Evolutionary conservation across 1,140 invertebrate genomes (phyloP), one percentile per base, ranked within the genome.

Genomic region (Drosophila erecta): DNA sequence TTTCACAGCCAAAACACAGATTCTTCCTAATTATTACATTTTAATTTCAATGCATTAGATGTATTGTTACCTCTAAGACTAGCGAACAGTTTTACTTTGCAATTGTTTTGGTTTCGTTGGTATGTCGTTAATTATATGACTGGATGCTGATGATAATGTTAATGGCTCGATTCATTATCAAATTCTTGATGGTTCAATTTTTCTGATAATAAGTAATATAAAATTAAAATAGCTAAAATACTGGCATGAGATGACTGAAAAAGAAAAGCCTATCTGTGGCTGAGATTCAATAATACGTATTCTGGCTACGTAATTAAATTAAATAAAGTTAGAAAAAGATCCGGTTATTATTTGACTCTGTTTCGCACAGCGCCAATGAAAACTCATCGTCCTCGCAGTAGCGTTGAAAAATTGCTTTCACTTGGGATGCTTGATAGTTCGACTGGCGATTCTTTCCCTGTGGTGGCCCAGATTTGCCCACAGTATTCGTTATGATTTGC

Each of bases 1-100:
- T 89, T 91, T 91, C 90, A 91, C 90, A 91, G 90, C 90, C 90
- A 91, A 91, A 91, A 91, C 78, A 91, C 90, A 91, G 90, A 91
- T 91, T 91, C 53, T 50, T 50, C 49, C 41, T 50, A 69, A 60
- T 67, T 62, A 46, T 60, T 74, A 61, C 22, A 76, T 81, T 76
- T 44, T 20, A 41, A 59, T 54, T 53, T 27, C 11, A 22, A 24
- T 22, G 10, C 35, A 40, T 53, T 40, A 22, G 3, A 44, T 61
- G 65, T 38, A 14, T 58, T n/a, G n/a, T 60, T 59, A 59, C 5
- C 54, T 56, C 75, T 75, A 86, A 20, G 83, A 86, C 79, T 79
- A 80, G 81, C 50, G 72, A 80, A 72, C 49, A 15, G 55, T 62
- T 66, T 57, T 40, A 30, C 27, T 46, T 38, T 24, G 57, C 33